Conservation (phyloP, 2,113 vertebrate genomes). For the Anolis carolinensis region DNA sequence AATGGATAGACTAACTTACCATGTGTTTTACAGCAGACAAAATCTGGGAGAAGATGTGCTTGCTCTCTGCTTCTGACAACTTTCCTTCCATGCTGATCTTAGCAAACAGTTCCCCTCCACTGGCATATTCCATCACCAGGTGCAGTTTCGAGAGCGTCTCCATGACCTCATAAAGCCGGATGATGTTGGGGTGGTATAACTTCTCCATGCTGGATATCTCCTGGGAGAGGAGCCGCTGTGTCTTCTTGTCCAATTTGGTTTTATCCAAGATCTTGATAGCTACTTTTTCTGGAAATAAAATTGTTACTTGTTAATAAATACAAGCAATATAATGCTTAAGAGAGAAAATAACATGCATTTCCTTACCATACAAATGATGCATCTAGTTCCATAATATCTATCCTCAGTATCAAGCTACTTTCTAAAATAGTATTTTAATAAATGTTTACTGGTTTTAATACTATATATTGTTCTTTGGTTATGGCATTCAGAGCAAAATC, state of each 20-base stretch:
- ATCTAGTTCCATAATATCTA: too few relatives aligned
- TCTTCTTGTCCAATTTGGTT: slow-evolving; percentile 94
- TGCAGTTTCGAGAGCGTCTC: slow-evolving; percentile 93
- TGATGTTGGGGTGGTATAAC: slow-evolving; percentile 94
- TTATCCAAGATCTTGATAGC: slow-evolving; percentile 99
- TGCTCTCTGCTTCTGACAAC: slow-evolving; percentile 87
- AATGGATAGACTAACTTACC: slow-evolving; percentile 83
- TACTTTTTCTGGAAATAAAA: slow-evolving; percentile 87
- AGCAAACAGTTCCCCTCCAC: slow-evolving; percentile 94
- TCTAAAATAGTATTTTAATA: too few relatives aligned
- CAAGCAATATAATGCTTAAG: background rate
- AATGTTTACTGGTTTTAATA: too few relatives aligned
- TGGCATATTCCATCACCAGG: slow-evolving; percentile 95
- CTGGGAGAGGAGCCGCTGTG: slow-evolving; percentile 89
- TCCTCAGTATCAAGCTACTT: too few relatives aligned
- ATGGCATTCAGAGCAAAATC: background rate
- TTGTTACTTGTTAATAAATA: background rate
- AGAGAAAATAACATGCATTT: background rate
- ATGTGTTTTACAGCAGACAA: slow-evolving; percentile 97
- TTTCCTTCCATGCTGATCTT: slow-evolving; percentile 93
- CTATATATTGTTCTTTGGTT: too few relatives aligned
- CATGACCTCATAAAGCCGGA: slow-evolving; percentile 98
- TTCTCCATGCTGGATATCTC: slow-evolving; percentile 99
- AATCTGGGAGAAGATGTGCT: slow-evolving; percentile 94
- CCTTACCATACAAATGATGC: too few relatives aligned